A percentile compares a stretch with the other conserved stretches of the same genome.
These are phyloP conservation scores for Thereuonema tuberculata DNA, from an alignment of 1,140 invertebrate genomes.

Conservation along the genomic window DNA sequence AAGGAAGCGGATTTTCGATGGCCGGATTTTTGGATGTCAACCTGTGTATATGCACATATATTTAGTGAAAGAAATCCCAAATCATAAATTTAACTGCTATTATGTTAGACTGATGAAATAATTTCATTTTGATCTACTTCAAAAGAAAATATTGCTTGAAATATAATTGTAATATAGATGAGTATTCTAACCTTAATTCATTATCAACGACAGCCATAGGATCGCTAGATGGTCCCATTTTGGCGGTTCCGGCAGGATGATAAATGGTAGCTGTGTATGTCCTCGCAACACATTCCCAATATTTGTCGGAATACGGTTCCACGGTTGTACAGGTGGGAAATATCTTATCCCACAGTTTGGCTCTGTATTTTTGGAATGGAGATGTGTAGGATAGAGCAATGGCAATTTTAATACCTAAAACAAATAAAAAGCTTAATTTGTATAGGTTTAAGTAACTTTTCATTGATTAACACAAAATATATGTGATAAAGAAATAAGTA, in stretches of 20 bases:
- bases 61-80: no score
- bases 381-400: constrained; percentile 3
- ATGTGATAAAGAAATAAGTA: no score
- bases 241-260: constrained; percentile 51
- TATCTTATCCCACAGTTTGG: constrained; percentile 43
- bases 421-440: not conserved
- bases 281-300: constrained; percentile 55
- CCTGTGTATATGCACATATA: no score
- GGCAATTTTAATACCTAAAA: constrained; percentile 8
- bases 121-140: no score
- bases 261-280: constrained; percentile 61
- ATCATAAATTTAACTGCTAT: no score
- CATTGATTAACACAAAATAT: no score
- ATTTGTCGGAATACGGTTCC: constrained; percentile 55
- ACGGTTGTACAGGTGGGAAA: constrained; percentile 57
- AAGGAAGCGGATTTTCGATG: no score
- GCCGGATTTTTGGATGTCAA: no score
- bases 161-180: no score
- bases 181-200: constrained; percentile 39
- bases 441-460: no score
- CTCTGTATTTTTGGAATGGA: constrained; percentile 13
- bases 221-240: constrained; percentile 57
- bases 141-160: no score
- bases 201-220: constrained; percentile 58
- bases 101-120: no score